Evolutionary conservation across 2,113 vertebrate species (phyloP), one percentile per base, ranked within the genome.

Genomic region (Pseudopipra pipra): DNA sequence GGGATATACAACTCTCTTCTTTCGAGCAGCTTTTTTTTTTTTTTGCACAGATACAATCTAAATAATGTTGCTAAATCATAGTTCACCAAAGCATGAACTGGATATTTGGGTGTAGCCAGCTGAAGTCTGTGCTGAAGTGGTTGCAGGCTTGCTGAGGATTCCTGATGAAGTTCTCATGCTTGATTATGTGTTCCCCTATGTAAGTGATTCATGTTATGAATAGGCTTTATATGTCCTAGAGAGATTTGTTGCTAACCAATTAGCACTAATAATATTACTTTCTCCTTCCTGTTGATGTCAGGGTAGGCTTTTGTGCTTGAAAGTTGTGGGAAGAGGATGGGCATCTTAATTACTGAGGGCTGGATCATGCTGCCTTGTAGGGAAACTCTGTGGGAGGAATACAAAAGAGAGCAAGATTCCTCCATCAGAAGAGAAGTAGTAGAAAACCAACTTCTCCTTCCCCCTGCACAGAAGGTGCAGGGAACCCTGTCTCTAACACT

Each of bases 211-310:
- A 54, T 65, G 51, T 77, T 71, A 31, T 67, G 54, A 92, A 71
- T 56, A 86, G n/a, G 54, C 21, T 89, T 91, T 62, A 12, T 28
- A 31, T 16, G 43, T 63, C 43, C 33, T 65, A 67, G 33, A 71
- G 83, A 90, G 47, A 78, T 94, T 87, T 89, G 56, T 85, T 94
- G 65, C 80, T 92, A 51, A 81, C 73, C n/a, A 67, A 7, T 95
- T 85, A 89, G 25, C 62, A 49, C 58, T 89, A 95, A 95, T 82
- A 91, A 61, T 87, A 89, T 85, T 86, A 85, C 56, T 91, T 95
- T 80, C 41, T 74, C 22, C 87, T 95, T 91, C 74, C 65, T 77
- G 28, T 55, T 95, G 73, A 77, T 94, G 80, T 91, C 70, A 87
- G 35, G 75, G 62, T 80, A 54, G 44, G 85, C 54, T 89, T 91